Evolutionary conservation across 2,888 invertebrate genomes (phyloP), one percentile per base, ranked within the genome.

Genomic region (Hydroisotoma schaefferi): DNA sequence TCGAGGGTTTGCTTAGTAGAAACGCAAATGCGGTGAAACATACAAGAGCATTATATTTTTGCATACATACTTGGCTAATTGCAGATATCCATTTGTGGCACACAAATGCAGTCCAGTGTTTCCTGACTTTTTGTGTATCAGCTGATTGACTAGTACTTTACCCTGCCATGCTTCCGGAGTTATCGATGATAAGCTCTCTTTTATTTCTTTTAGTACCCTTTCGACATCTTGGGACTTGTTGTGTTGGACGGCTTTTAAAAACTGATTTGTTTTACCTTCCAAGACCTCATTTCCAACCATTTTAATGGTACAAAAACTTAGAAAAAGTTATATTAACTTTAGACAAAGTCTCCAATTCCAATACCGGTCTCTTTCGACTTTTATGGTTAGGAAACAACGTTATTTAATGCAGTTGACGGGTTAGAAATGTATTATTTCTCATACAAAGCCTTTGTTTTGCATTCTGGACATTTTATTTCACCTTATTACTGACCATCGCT

Each of bases 51-150:
- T n/a, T n/a, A n/a, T n/a, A n/a, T n/a, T n/a, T n/a, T n/a, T 33
- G 15, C 33, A 40, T 18, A 5, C n/a, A 20, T 77, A 78, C 66
- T 74, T 72, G 20, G 80, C 75, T 25, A 81, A 74, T 20, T 78
- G 73, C 12, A 76, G 54, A 68, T 79, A 75, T 1, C 83, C 84
- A 57, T 79, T 75, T 70, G 81, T 79, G 10, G 82, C 78, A 4
- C 82, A 81, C 33, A 81, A 73, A 72, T 84, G 84, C 25, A 85
- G 70, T 12, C 78, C 73, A 1, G 80, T 80, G 65, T 81, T 80
- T 1, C 80, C 77, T 4, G 63, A 57, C 26, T 61, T 66, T 25
- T 52, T 54, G 15, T 54, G 43, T 22, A 20, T 33, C 18, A 65
- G 37, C 4, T n/a, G 12, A 27, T 62, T 40, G 3, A 51, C 26